Evolutionary conservation across 2,113 vertebrate species (phyloP), one percentile per base, ranked within the genome.

Genomic region (Semnopithecus entellus): DNA sequence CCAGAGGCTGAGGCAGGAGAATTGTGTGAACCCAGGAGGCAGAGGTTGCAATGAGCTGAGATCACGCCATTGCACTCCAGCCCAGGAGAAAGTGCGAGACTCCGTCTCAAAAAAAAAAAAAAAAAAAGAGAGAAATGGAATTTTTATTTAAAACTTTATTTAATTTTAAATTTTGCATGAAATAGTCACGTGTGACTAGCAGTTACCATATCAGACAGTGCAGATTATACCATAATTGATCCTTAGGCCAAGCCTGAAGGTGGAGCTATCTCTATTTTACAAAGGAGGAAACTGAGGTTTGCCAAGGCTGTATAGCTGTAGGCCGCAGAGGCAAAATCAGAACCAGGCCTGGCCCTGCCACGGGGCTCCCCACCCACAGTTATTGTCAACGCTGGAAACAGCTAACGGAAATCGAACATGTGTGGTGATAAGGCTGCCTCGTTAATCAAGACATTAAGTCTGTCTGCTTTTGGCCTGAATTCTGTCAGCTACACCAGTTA

Each of bases 391-490:
- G 0, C 96, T 59, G 95, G 75, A 85, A 85, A 79, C 70, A 68
- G 45, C 70, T 72, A 25, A 9, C 16, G 80, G 95, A 96, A 97
- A 80, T 61, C 5, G 13, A 72, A 22, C 80, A 9, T 76, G 83
- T 5, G n/a, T 7, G 13, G 38, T 1, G 76, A 94, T 92, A 96
- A 97, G 95, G 75, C 86, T 32, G 64, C 86, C 88, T 80, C 3
- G 1, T 90, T 85, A 94, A 97, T 96, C 95, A 97, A 93, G 95
- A 88, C 40, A 59, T 64, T 87, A 30, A 64, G 52, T 55, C 95
- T 94, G 83, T 78, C 64, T 96, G 97, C 83, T 81, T 84, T 80
- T 43, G 94, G 84, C 88, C 61, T 0, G 8, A 87, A 78, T 38
- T 73, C 90, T 85, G 83, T 91, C 87, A 45, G 79, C 88, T 48